These are phyloP conservation scores for Coluber constrictor DNA, from an alignment of 2,797 vertebrate species.

Conservation along the genomic window DNA sequence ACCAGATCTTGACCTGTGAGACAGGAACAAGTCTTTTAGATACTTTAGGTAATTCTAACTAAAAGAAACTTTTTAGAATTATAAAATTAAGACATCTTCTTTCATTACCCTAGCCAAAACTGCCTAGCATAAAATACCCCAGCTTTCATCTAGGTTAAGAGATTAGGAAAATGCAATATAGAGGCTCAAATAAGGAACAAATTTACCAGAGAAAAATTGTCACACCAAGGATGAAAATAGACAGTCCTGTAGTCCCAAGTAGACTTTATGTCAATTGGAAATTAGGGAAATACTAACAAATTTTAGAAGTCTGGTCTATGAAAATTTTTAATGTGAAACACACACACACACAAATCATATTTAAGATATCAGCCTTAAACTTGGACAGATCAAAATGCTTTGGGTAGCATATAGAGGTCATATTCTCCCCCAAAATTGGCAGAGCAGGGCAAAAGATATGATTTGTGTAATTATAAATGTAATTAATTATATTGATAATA, in stretches of 20 bases:
- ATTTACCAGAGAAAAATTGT: background rate
- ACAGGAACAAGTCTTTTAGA: conserved; percentile 35
- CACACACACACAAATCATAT: background rate
- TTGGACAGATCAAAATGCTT: background rate
- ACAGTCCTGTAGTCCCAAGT: background rate
- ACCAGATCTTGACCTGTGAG: conserved; percentile 96
- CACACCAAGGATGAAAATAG: background rate
- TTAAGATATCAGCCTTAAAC: background rate
- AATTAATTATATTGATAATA: background rate
- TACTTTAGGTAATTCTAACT: conserved; percentile 22
- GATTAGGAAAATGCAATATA: background rate
- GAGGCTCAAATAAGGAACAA: background rate
- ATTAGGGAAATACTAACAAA: background rate
- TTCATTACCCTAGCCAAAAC: background rate
- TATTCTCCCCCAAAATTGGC: background rate
- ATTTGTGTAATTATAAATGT: background rate
- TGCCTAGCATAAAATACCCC: background rate
- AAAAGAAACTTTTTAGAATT: background rate
- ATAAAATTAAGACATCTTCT: conserved; percentile 5
- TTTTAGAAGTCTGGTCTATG: too few relatives aligned
- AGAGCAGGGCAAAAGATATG: background rate
- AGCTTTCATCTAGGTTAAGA: background rate
- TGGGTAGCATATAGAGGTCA: background rate
- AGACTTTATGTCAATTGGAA: background rate
- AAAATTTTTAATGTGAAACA: background rate